Evolutionary conservation across 2,113 vertebrate genomes (phyloP), one percentile per base, ranked within the genome.

Genomic region (Oryzias celebensis): DNA sequence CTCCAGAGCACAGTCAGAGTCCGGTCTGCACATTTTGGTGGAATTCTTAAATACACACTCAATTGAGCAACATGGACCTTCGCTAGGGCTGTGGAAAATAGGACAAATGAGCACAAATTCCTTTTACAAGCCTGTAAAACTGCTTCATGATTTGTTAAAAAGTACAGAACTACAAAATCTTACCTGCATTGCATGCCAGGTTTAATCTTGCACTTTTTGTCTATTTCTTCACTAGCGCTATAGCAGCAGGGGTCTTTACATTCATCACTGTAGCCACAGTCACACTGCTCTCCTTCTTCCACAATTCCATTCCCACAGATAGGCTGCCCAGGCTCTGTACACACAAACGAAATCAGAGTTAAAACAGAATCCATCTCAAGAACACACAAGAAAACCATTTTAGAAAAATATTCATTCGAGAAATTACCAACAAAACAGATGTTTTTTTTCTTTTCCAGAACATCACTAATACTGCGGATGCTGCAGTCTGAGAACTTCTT

Each of bases 221-320:
- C 91, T 46, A 93, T 94, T 0, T 73, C 56, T 71, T 94, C 91
- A 75, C 96, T 95, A 52, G 97, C 97, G 23, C 89, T 86, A 0
- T 88, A 93, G 83, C 97, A 99, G 84, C 97, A 99, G 0, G 77
- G 16, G 42, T 98, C 96, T 70, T 91, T 94, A 82, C 97, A 99
- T 70, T 99, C 94, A 77, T 98, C 96, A 23, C 88, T 95, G 81
- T 98, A 99, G 48, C 97, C 97, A 56, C 97, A 99, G 61, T 99
- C 97, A 77, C 97, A 99, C 60, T 97, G 24, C 50, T 99, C 97
- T 52, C 94, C 96, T 23, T 73, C 67, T 83, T 99, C 97, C 55
- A 99, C 96, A 62, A 99, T 85, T 20, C 97, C 96, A 50, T 99
- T 99, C 22, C 97, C 97, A 88, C 97, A 99, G 75, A 97, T 99